phyloP scores from a whole-genome alignment of 2,888 invertebrate species.

The Dinocampus coccinellae region DNA sequence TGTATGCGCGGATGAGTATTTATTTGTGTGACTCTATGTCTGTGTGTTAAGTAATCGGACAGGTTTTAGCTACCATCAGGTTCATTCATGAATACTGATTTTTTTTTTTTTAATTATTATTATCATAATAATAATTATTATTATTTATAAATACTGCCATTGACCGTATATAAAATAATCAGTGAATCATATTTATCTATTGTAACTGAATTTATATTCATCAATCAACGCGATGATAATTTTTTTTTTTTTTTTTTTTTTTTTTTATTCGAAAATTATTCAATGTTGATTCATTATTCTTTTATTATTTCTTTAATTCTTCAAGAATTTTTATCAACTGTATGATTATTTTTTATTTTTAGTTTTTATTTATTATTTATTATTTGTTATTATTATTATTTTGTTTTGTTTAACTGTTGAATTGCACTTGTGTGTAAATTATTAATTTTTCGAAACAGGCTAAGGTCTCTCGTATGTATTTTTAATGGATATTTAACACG shows the following conservation, averaged over 20 bases:
- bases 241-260: background rate
- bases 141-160: too few relatives aligned
- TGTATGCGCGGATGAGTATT: background rate
- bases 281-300: background rate
- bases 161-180: constrained; percentile 13
- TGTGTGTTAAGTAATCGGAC: background rate
- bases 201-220: background rate
- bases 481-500: constrained; percentile 22
- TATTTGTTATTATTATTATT: background rate
- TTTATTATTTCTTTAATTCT: too few relatives aligned
- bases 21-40: background rate
- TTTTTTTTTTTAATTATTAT: constrained; percentile 1
- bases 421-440: constrained; percentile 23
- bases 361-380: too few relatives aligned
- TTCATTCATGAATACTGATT: constrained; percentile 7
- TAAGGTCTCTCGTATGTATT: constrained; percentile 17
- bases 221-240: background rate
- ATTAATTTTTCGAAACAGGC: constrained; percentile 17
- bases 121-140: too few relatives aligned
- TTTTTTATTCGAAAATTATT: background rate
- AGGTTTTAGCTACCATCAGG: background rate
- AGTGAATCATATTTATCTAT: background rate
- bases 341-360: too few relatives aligned
- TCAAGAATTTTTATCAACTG: too few relatives aligned
- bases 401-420: background rate